Percentiles rank a stretch among this genome's conserved stretches.
Evolutionary conservation across 1,140 invertebrate genomes (phyloP).

Genomic region (Papilio helenus): DNA sequence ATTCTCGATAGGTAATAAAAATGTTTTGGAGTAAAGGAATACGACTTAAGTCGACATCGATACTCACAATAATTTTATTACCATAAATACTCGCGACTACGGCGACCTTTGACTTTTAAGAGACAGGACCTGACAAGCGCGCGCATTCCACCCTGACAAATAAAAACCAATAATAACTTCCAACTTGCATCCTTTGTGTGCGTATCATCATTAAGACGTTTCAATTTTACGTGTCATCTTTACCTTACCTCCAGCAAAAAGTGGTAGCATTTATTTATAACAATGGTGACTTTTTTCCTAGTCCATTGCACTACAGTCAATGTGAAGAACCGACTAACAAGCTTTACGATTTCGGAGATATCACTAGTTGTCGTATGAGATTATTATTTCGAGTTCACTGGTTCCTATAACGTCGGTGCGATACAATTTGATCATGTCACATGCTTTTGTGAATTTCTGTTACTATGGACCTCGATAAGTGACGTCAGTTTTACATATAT

Average conservation of each 20-base stretch:
- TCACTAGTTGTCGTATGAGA: constrained; percentile 22
- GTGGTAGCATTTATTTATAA: neutral
- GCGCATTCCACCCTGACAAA: neutral
- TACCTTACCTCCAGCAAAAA: neutral
- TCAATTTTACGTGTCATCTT: neutral
- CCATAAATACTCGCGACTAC: neutral
- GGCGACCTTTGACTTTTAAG: neutral
- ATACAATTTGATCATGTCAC: neutral
- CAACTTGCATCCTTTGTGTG: neutral
- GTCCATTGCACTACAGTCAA: neutral
- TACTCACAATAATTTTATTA: constrained; percentile 10
- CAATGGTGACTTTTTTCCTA: neutral
- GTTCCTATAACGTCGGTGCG: neutral
- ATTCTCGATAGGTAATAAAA: neutral
- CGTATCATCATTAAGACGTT: neutral
- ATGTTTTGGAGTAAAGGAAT: neutral
- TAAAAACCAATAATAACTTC: neutral
- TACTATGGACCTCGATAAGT: neutral
- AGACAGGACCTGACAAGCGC: neutral
- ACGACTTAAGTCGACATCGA: constrained; percentile 10
- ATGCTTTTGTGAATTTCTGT: neutral
- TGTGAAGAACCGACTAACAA: neutral
- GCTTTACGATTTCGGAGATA: constrained; percentile 19
- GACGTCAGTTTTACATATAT: neutral
- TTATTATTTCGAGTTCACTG: constrained; percentile 10